phyloP scores from a whole-genome alignment of 1,140 invertebrate species.

The Lasioglossum baleicum region DNA sequence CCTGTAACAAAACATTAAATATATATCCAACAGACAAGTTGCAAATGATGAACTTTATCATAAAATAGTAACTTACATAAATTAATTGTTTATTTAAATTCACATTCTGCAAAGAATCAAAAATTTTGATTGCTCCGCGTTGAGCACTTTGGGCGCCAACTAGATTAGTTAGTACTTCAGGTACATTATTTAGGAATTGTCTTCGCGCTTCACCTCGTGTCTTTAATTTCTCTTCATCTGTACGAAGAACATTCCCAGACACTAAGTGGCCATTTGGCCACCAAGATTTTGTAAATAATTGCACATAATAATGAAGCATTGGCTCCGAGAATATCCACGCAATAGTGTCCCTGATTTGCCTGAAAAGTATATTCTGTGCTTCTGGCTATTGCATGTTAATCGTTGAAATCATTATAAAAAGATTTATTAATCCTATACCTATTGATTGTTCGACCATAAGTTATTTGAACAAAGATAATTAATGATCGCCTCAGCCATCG shows the following conservation, averaged over 20 bases:
- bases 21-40: conserved; percentile 27
- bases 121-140: conserved; percentile 91
- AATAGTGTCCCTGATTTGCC: conserved; percentile 93
- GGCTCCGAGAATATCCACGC: conserved; percentile 93
- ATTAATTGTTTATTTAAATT: conserved; percentile 94
- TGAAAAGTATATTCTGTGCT: conserved; percentile 69
- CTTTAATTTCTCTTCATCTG: conserved; percentile 86
- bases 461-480: conserved; percentile 95
- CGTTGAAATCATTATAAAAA: neutral
- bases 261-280: conserved; percentile 91
- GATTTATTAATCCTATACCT: conserved; percentile 77
- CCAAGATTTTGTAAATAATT: conserved; percentile 90
- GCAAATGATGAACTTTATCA: conserved; percentile 23
- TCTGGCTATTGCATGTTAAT: neutral
- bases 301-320: conserved; percentile 93
- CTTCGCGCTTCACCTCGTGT: conserved; percentile 84
- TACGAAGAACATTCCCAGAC: conserved; percentile 77
- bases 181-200: conserved; percentile 87
- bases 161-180: conserved; percentile 89
- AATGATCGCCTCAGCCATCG: conserved; percentile 92
- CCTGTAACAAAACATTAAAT: conserved; percentile 78
- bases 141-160: conserved; percentile 92
- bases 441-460: conserved; percentile 94
- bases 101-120: conserved; percentile 92
- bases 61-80: conserved; percentile 85